Evolutionary conservation across 2,797 vertebrate species (phyloP), one percentile per base, ranked within the genome.

Genomic region (Leptoclinus maculatus): DNA sequence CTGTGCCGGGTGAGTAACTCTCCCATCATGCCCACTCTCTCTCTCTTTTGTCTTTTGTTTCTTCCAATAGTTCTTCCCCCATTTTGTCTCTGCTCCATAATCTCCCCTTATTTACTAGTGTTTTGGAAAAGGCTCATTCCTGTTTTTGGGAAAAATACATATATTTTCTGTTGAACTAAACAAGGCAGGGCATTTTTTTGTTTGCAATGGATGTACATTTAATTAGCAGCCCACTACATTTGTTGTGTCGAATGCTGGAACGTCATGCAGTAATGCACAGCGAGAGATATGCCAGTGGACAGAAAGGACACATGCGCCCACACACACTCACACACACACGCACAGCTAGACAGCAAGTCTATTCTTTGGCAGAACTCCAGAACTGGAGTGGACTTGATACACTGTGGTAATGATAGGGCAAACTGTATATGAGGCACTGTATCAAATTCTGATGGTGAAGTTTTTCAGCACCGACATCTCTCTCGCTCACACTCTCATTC

Each of bases 1-100:
- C 87, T 75, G 84, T 93, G 85, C 87, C 76, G 90, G 88, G 79
- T 93, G 91, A 95, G 86, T 88, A 91, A 90, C 90, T 91, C 92
- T 89, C 90, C 82, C 75, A 80, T 94, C 92, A 91, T 92, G 89
- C 92, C 90, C 71, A 77, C 76, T 71, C 79, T 71, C 56, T 78
- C 70, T 76, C 70, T 75, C 60, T 71, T 79, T 59, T 64, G 59
- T 78, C 79, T 79, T 79, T 88, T 77, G 68, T 82, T 85, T 85
- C 78, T 82, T 85, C 36, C 56, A 58, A 56, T 47, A 65, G 32
- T 80, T 83, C n/a, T 62, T 77, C 79, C 68, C 62, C 72, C 63
- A 77, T 71, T 85, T 83, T 74, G 47, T 72, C 43, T 89, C 66
- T 72, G 59, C 69, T 78, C 45, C 62, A 69, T 67, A 80, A 74